Evolutionary conservation across 2,888 invertebrate species (phyloP).

Genomic region (Sarcophaga subvicina): DNA sequence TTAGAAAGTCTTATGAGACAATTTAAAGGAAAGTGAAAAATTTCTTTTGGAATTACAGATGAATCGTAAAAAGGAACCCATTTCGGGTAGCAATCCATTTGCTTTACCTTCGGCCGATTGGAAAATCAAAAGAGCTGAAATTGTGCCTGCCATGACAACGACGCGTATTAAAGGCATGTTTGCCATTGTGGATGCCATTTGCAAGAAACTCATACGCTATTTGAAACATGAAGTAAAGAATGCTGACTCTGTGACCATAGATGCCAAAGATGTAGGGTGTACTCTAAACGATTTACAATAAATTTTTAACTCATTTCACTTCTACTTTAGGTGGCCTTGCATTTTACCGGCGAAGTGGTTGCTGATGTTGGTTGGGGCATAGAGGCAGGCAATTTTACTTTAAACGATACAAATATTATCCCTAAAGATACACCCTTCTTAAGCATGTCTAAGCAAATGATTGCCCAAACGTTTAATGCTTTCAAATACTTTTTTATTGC

Average conservation of each 20-base stretch:
- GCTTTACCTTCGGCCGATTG: conserved; percentile 76
- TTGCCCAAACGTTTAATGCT: conserved; percentile 64
- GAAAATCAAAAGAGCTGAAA: conserved; percentile 81
- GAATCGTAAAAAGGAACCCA: conserved; percentile 68
- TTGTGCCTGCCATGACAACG: conserved; percentile 82
- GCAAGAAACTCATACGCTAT: conserved; percentile 45
- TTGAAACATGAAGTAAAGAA: conserved; percentile 20
- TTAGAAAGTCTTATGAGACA: background rate
- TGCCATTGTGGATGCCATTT: conserved; percentile 58
- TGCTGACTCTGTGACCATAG: conserved; percentile 1
- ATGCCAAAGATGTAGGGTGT: conserved; percentile 57
- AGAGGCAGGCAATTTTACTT: conserved; percentile 72
- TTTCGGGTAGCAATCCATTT: conserved; percentile 71
- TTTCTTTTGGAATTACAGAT: conserved; percentile 26
- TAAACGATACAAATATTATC: background rate
- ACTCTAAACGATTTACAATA: too few relatives aligned
- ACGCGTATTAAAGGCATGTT: conserved; percentile 77
- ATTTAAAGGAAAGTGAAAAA: background rate
- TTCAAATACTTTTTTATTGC: conserved; percentile 65
- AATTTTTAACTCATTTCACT: background rate
- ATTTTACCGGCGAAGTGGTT: conserved; percentile 73
- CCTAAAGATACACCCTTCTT: conserved; percentile 55
- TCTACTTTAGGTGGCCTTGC: conserved; percentile 69
- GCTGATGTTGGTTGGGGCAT: conserved; percentile 74
- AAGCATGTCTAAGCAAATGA: conserved; percentile 66